Evolutionary conservation across 2,113 vertebrate genomes (phyloP).

Genomic region (Brachirus orientalis): DNA sequence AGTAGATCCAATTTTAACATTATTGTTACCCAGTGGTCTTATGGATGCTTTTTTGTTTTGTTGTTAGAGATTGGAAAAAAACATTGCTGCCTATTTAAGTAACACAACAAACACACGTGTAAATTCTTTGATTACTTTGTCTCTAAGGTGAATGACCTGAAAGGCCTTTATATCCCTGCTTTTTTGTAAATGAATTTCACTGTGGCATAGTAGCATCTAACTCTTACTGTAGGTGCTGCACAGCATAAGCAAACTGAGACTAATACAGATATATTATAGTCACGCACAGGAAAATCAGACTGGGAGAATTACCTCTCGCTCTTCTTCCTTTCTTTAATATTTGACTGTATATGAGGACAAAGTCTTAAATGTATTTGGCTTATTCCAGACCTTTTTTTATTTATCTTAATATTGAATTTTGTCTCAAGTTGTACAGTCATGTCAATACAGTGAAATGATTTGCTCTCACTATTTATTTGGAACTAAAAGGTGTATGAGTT

Average conservation of each 20-base stretch:
- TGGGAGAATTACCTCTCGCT: constrained; percentile 15
- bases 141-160: constrained; percentile 20
- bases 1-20: constrained; percentile 69
- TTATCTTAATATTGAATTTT: constrained; percentile 1
- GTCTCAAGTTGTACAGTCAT: too few relatives aligned
- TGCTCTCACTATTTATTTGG: too few relatives aligned
- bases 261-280: constrained; percentile 70
- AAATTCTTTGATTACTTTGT: constrained; percentile 46
- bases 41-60: constrained; percentile 45
- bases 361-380: constrained; percentile 16
- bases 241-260: constrained; percentile 50
- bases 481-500: too few relatives aligned
- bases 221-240: constrained; percentile 34
- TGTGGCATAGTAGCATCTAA: constrained; percentile 21
- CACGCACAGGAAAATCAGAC: constrained; percentile 39
- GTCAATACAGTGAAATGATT: too few relatives aligned
- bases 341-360: background rate
- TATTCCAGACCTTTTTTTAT: background rate
- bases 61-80: constrained; percentile 59
- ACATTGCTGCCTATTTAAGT: constrained; percentile 38
- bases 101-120: constrained; percentile 10
- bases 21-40: constrained; percentile 62
- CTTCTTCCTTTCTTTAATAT: background rate
- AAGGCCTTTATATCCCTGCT: constrained; percentile 20
- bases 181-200: constrained; percentile 35